Conservation (phyloP, 1,140 invertebrate genomes). For the Drosophila micromelanica region DNA sequence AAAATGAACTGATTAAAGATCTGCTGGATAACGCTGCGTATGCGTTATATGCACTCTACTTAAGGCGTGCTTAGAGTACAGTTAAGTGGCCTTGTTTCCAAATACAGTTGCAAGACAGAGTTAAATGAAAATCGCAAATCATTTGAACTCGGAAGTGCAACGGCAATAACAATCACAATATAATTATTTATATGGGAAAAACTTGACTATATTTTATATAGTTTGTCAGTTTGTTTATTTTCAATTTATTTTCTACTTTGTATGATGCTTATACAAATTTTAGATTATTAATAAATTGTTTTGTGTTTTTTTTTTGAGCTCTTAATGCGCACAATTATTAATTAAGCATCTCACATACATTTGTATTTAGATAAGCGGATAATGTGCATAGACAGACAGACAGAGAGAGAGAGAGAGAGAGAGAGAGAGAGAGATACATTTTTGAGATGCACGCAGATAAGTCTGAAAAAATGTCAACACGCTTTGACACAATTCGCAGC, state of each 20-base stretch:
- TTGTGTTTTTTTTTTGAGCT: neutral
- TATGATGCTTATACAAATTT: neutral
- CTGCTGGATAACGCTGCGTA: constrained; percentile 13
- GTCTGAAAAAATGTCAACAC: constrained; percentile 38
- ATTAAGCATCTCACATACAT: constrained; percentile 38
- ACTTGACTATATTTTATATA: too few species aligned
- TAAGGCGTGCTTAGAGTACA: neutral
- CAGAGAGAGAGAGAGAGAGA: too few species aligned
- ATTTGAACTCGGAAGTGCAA: constrained; percentile 43
- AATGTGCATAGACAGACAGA: neutral
- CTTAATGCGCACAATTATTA: constrained; percentile 67
- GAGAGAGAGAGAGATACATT: constrained; percentile 15
- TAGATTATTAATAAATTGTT: neutral
- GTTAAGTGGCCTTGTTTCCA: neutral
- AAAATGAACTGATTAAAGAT: neutral
- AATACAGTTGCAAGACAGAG: constrained; percentile 4
- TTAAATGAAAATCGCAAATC: constrained; percentile 9
- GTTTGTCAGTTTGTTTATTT: neutral
- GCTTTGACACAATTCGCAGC: neutral
- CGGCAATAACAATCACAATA: neutral
- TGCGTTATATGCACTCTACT: constrained; percentile 10
- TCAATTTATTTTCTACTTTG: neutral
- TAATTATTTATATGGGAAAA: too few species aligned
- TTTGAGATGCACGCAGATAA: constrained; percentile 19
- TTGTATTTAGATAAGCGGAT: neutral